Conservation (phyloP, 2,797 vertebrate species). For the Tadarida brasiliensis region DNA sequence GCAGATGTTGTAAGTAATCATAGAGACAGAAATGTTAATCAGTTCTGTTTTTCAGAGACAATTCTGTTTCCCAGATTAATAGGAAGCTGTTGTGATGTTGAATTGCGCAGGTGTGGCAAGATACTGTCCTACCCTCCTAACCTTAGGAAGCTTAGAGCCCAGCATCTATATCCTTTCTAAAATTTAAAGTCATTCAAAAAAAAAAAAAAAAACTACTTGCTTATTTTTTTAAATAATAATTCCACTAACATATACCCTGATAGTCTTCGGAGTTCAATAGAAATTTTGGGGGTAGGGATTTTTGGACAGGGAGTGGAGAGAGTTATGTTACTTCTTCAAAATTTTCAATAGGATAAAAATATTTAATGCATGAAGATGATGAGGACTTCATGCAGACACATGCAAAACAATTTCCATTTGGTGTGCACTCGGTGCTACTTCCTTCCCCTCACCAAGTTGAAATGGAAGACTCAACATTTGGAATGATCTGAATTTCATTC, state of each 20-base stretch:
- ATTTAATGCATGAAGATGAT: slow-evolving; percentile 23
- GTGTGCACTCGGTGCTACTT: neutral
- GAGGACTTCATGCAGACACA: neutral
- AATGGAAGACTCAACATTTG: neutral
- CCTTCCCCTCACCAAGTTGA: neutral
- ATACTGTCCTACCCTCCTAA: slow-evolving; percentile 35
- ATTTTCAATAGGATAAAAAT: neutral
- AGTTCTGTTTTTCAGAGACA: slow-evolving; percentile 77
- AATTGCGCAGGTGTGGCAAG: slow-evolving; percentile 77
- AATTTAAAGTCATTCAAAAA: slow-evolving; percentile 19
- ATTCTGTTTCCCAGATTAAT: slow-evolving; percentile 74
- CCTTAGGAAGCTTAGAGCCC: slow-evolving; percentile 5
- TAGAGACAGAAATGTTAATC: slow-evolving; percentile 80
- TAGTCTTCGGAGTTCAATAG: slow-evolving; percentile 5
- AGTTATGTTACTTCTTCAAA: neutral
- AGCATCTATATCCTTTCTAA: neutral
- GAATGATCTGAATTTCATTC: neutral
- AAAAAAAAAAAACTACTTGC: neutral
- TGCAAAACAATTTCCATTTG: neutral
- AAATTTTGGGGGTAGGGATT: neutral
- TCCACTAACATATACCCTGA: neutral
- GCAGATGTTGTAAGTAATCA: slow-evolving; percentile 81
- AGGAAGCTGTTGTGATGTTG: slow-evolving; percentile 24
- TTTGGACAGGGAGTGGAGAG: neutral
- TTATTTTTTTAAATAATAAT: slow-evolving; percentile 35